Base-by-base conservation (phyloP, 2,113 vertebrate genomes). In the Hiodon alosoides region DNA sequence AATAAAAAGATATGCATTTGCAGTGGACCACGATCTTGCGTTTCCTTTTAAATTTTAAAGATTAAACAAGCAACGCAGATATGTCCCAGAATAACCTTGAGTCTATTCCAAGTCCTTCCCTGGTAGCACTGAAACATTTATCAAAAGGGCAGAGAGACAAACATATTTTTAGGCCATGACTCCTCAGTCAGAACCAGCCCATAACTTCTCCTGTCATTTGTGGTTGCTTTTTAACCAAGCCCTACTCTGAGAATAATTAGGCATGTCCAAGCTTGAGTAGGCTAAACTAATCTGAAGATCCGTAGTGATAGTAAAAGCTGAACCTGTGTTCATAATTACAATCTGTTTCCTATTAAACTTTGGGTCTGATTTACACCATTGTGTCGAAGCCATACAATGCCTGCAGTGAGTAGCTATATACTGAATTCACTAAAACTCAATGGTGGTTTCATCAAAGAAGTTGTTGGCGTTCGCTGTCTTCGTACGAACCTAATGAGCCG, bases 181-280 rank as follows among this genome's bases (percentile, higher is more conserved):
- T 61, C 0, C 0, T 2, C 10, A 52, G 73, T 68, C 72, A 78
- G 79, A 76, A 76, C 17, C 72, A 86, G 14, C 54, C 64, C 16
- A 72, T 82, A 83, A 83, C 65, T 77, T 84, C 70, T 69, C 78
- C 72, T 74, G 79, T 84, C 79, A 2, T 5, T 31, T 78, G 72
- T 67, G 59, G 82, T 78, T 53, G 70, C 0, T 57, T 59, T 75
- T 75, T 14, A n/a, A 69, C 51, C 16, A 51, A 72, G 79, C 79
- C 69, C 73, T 74, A 71, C 55, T 74, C 65, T 55, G 80, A 75
- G 79, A 86, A 85, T 90, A 93, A 93, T 91, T 89, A 92, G 90
- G 83, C 54, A 75, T 87, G 75, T 85, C 84, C 67, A 66, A 81
- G 83, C 79, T 73, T 82, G 81, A 83, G 87, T 81, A 77, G 87